Conservation (phyloP, 2,113 vertebrate species). For the Hydropotes inermis region DNA sequence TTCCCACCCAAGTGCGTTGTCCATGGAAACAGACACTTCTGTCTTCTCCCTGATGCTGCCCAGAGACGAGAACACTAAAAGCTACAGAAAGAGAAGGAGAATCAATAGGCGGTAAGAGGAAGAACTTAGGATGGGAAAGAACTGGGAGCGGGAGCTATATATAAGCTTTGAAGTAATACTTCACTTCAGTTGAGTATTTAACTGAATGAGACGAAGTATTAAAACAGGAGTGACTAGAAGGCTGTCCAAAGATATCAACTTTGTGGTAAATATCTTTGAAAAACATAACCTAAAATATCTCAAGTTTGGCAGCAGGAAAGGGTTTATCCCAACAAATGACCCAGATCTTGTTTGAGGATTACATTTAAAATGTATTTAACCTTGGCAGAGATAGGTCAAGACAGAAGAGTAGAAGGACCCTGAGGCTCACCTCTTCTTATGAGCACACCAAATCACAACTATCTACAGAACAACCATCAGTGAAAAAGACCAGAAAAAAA, state of each 20-base stretch:
- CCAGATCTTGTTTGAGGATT: background rate
- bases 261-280: background rate
- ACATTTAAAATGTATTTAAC: background rate
- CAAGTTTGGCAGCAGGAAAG: background rate
- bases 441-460: background rate
- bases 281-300: background rate
- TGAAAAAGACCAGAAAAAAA: background rate
- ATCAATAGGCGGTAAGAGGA: background rate
- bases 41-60: background rate
- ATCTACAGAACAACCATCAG: background rate
- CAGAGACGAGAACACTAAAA: background rate
- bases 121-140: background rate
- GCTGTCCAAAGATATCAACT: background rate
- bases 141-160: background rate
- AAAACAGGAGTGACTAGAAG: background rate
- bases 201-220: background rate
- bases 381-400: background rate
- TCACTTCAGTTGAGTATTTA: background rate
- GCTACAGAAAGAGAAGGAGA: background rate
- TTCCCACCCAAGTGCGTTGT: background rate
- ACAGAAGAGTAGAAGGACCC: background rate
- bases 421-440: background rate
- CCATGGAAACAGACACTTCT: background rate
- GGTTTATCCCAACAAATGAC: background rate
- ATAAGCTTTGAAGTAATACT: background rate